Evolutionary conservation across 2,113 vertebrate species (phyloP).

Genomic region (Sciurus niger): DNA sequence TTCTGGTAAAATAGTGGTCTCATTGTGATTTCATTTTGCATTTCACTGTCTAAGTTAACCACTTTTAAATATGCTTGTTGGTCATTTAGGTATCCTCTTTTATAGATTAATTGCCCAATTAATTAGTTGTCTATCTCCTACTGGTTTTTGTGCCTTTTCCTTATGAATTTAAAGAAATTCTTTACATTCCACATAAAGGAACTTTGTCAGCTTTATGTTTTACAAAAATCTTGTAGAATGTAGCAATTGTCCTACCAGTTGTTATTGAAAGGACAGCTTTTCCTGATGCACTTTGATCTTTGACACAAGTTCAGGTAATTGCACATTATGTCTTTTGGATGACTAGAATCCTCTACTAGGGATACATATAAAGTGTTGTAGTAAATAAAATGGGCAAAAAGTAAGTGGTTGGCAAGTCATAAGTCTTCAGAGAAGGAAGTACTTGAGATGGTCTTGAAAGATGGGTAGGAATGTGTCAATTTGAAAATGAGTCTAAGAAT

Average conservation of each 20-base stretch:
- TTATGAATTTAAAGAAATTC: too few species aligned
- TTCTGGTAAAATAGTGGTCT: neutral
- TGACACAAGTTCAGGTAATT: neutral
- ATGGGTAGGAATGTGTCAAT: too few species aligned
- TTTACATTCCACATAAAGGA: too few species aligned
- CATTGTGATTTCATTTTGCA: constrained; percentile 38
- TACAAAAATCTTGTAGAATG: too few species aligned
- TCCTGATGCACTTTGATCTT: neutral
- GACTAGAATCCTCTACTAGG: neutral
- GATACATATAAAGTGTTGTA: too few species aligned
- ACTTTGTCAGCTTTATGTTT: too few species aligned
- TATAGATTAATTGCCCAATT: neutral
- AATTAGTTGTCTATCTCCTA: neutral
- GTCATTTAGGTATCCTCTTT: constrained; percentile 32
- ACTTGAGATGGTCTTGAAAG: too few species aligned
- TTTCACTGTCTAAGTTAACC: constrained; percentile 33
- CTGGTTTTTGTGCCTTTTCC: too few species aligned
- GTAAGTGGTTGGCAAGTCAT: too few species aligned
- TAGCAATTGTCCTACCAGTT: neutral
- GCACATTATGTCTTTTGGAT: neutral
- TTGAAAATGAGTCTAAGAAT: too few species aligned
- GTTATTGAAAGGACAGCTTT: constrained; percentile 25
- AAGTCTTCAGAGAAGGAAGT: too few species aligned
- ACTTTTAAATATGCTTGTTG: neutral
- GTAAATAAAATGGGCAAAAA: too few species aligned